These are phyloP conservation scores for Drosophila nigrodunni DNA, from an alignment of 1,140 invertebrate genomes.

Conservation along the genomic window DNA sequence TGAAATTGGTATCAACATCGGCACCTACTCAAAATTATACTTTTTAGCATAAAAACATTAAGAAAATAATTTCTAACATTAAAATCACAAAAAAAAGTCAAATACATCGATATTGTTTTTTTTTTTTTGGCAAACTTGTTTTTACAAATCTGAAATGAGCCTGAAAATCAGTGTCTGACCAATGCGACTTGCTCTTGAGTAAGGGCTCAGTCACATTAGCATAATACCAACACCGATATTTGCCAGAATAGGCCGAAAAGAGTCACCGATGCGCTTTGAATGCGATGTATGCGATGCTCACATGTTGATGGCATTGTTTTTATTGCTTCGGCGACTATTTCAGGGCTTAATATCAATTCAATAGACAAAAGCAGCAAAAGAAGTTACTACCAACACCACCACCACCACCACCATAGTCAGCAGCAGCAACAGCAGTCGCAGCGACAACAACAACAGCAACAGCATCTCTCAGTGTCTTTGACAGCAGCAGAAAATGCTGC, in stretches of 20 bases:
- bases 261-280: conserved; percentile 58
- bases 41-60: conserved; percentile 69
- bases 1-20: conserved; percentile 27
- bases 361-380: conserved; percentile 74
- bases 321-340: conserved; percentile 44
- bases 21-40: conserved; percentile 29
- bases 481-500: conserved; percentile 24
- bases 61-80: conserved; percentile 74
- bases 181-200: conserved; percentile 43
- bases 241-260: conserved; percentile 70
- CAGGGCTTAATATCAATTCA: conserved; percentile 60
- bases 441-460: conserved; percentile 22
- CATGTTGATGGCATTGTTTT: conserved; percentile 61
- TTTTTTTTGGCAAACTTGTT: conserved; percentile 58
- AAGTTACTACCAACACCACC: conserved; percentile 60
- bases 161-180: conserved; percentile 1
- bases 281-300: conserved; percentile 15
- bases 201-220: conserved; percentile 55
- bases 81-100: conserved; percentile 54
- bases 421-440: conserved; percentile 25
- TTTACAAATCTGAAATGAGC: conserved; percentile 11
- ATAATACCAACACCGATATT: conserved; percentile 62
- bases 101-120: conserved; percentile 29
- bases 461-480: conserved; percentile 17
- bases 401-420: conserved; percentile 7